Evolutionary conservation across 2,797 vertebrate genomes (phyloP), one percentile per base, ranked within the genome.

Genomic region (Tragopan temminckii): DNA sequence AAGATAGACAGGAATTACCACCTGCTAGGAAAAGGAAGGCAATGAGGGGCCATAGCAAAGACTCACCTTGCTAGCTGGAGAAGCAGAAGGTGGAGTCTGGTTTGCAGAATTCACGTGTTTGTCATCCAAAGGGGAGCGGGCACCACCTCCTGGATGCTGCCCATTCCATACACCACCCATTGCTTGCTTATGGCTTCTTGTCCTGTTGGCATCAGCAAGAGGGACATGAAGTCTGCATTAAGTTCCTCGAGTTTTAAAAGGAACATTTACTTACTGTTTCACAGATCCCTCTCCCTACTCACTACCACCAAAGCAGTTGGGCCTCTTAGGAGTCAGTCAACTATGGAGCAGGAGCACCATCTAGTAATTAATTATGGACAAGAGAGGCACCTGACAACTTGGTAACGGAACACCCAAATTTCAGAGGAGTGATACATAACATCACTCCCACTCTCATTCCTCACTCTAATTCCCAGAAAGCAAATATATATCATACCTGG

Each of bases 171-270:
- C 40, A 13, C 88, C 89, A 5, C 93, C 94, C 88, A 96, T 42
- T 0, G 96, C 97, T 74, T 98, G 98, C 86, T 99, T 99, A 59
- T 95, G 97, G 85, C 98, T 98, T 67, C 95, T 96, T 5, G 97
- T 97, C 86, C 98, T 98, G 81, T 53, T 9, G 36, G 58, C 25
- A 72, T 10, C 1, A 85, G 35, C 59, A 67, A 57, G 53, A 87
- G 42, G 53, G 35, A 48, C 24, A 1, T 31, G 7, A 88, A 62
- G 42, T 6, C 45, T 46, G 45, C n/a, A 1, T 1, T 2, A 33
- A 0, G 1, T 15, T 21, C 25, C 14, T 33, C 24, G 7, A 7
- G 0, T 4, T 43, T 13, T 11, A 6, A 40, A 66, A 53, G 36
- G 48, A 35, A 35, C 27, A 18, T 8, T 35, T 6, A 13, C 45